phyloP scores from a whole-genome alignment of 2,888 invertebrate species.

The Amphipyra tragopoginis region DNA sequence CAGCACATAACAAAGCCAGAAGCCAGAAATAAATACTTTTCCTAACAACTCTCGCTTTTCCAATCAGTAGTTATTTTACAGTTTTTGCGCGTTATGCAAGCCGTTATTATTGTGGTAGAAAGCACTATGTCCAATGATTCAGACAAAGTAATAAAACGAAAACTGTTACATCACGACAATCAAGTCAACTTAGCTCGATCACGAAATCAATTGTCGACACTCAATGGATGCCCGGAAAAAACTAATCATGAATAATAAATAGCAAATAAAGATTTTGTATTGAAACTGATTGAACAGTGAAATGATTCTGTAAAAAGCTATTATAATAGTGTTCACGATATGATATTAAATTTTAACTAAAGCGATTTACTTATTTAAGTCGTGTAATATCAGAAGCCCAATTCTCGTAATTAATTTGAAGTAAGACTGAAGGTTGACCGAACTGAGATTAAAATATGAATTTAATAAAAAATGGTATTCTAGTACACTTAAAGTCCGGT shows the following conservation, averaged over 20 bases:
- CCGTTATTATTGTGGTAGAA: slow-evolving; percentile 62
- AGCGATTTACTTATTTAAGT: no score
- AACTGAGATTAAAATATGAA: no score
- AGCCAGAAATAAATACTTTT: slow-evolving; percentile 37
- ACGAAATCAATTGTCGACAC: slow-evolving; percentile 56
- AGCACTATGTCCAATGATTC: slow-evolving; percentile 60
- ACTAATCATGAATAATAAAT: slow-evolving; percentile 32
- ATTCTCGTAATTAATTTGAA: no score
- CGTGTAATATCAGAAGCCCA: no score
- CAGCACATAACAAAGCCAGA: slow-evolving; percentile 24
- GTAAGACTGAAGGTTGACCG: no score
- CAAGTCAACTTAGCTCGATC: slow-evolving; percentile 49
- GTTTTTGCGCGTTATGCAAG: slow-evolving; percentile 56
- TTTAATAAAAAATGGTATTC: no score
- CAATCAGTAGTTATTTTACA: slow-evolving; percentile 24
- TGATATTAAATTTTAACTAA: slow-evolving; percentile 10
- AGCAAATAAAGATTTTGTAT: slow-evolving; percentile 41
- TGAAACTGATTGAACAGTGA: slow-evolving; percentile 26
- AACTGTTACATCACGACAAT: slow-evolving; percentile 66
- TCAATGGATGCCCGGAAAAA: slow-evolving; percentile 34
- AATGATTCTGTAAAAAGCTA: slow-evolving; percentile 17
- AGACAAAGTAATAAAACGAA: slow-evolving; percentile 61
- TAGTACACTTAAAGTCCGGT: no score
- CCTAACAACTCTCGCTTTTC: slow-evolving; percentile 42
- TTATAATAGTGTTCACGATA: slow-evolving; percentile 1